A percentile compares a stretch with the other conserved stretches of the same genome.
Conservation (phyloP, 2,113 vertebrate species). For the Lagopus muta region DNA sequence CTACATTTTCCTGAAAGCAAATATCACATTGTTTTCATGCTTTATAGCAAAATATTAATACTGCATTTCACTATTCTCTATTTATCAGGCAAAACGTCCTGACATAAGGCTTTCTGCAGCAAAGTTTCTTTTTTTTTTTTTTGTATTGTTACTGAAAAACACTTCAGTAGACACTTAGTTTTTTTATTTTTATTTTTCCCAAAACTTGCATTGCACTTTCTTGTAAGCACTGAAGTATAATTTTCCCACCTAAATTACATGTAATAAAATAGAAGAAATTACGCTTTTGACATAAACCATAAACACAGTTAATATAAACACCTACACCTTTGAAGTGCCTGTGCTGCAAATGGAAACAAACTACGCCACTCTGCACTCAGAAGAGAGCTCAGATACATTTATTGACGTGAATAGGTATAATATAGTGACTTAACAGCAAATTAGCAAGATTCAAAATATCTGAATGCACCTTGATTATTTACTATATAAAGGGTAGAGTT, state of each 20-base stretch:
- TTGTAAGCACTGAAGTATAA: background rate
- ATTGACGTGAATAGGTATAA: no score
- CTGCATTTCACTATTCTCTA: background rate
- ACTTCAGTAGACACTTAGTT: background rate
- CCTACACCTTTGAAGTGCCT: background rate
- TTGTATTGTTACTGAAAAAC: background rate
- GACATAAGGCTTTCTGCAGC: background rate
- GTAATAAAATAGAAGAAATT: background rate
- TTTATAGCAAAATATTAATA: background rate
- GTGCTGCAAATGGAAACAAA: no score
- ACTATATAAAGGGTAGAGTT: no score
- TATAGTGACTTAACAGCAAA: no score
- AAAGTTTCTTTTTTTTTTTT: background rate
- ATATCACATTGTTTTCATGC: background rate
- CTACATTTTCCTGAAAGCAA: background rate
- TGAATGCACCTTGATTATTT: no score
- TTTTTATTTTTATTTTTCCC: background rate
- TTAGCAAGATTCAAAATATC: no score
- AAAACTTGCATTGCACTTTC: background rate
- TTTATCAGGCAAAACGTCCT: background rate
- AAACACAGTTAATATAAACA: background rate
- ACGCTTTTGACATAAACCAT: background rate
- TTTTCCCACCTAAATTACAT: background rate
- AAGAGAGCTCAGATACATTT: no score
- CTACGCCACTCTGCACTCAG: no score